phyloP scores from a whole-genome alignment of 2,888 invertebrate genomes.

The Xylophagus ater region DNA sequence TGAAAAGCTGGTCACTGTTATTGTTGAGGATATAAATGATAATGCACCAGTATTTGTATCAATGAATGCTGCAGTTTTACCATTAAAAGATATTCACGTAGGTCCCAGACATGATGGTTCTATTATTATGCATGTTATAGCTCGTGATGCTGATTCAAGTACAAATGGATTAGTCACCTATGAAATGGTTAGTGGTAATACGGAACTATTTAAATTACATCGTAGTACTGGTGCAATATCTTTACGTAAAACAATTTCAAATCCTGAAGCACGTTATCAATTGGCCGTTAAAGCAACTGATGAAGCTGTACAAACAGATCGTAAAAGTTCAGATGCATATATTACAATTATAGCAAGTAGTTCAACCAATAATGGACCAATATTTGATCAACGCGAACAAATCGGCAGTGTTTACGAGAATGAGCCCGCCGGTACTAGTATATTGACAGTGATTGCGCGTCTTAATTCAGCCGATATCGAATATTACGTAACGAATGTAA shows the following conservation, averaged over 20 bases:
- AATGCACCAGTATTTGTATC: slow-evolving; percentile 84
- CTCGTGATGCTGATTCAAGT: slow-evolving; percentile 80
- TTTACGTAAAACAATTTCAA: slow-evolving; percentile 47
- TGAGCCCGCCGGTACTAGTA: slow-evolving; percentile 74
- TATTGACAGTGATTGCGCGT: slow-evolving; percentile 67
- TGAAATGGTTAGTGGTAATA: slow-evolving; percentile 67
- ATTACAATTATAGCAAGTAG: slow-evolving; percentile 68
- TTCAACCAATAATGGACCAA: slow-evolving; percentile 38
- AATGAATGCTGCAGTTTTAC: slow-evolving; percentile 81
- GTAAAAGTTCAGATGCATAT: slow-evolving; percentile 77
- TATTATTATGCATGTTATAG: slow-evolving; percentile 67
- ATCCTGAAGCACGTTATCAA: slow-evolving; percentile 64
- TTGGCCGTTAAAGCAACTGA: slow-evolving; percentile 81
- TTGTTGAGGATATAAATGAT: slow-evolving; percentile 88
- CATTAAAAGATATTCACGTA: slow-evolving; percentile 39
- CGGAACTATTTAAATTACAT: slow-evolving; percentile 69
- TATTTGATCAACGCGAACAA: slow-evolving; percentile 52
- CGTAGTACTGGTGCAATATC: slow-evolving; percentile 66
- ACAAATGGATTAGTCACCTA: slow-evolving; percentile 88
- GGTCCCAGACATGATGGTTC: slow-evolving; percentile 46
- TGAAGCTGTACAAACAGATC: slow-evolving; percentile 80
- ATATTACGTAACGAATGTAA: slow-evolving; percentile 84
- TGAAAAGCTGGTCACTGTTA: slow-evolving; percentile 83
- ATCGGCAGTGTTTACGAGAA: slow-evolving; percentile 80
- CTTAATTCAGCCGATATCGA: slow-evolving; percentile 58